phyloP scores from a whole-genome alignment of 1,140 invertebrate species.

The Colletes latitarsis region DNA sequence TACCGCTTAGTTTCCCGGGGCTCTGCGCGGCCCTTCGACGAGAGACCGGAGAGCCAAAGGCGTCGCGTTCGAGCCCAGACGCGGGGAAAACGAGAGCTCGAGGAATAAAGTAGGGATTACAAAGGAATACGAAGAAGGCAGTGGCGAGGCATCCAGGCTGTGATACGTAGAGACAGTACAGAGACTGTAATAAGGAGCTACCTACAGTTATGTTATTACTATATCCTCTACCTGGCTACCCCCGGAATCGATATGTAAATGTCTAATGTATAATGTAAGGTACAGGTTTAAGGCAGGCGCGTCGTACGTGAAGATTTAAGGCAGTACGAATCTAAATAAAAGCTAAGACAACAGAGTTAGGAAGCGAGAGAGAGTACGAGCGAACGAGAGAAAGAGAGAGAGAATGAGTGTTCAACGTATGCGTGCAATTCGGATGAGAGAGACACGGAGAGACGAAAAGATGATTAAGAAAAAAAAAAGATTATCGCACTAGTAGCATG shows the following conservation, averaged over 20 bases:
- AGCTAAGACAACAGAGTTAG: constrained; percentile 38
- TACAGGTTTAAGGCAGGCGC: constrained; percentile 38
- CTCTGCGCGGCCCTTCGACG: background rate
- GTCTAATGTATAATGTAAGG: constrained; percentile 74
- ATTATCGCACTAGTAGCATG: constrained; percentile 5
- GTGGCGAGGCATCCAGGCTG: constrained; percentile 81
- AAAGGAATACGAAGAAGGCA: constrained; percentile 68
- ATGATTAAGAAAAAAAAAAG: background rate
- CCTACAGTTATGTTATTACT: constrained; percentile 77
- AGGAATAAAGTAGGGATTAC: constrained; percentile 19
- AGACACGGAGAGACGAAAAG: too few relatives aligned
- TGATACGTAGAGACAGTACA: constrained; percentile 81
- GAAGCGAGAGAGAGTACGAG: constrained; percentile 16
- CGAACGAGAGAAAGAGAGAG: background rate
- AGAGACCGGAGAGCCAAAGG: background rate
- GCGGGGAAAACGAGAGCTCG: background rate
- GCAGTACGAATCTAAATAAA: constrained; percentile 11
- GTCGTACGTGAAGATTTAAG: constrained; percentile 14
- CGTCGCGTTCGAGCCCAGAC: constrained; percentile 12
- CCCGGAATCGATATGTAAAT: constrained; percentile 78
- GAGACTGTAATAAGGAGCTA: constrained; percentile 80
- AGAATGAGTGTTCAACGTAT: background rate
- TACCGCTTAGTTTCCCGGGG: constrained; percentile 4
- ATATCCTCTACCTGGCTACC: constrained; percentile 74
- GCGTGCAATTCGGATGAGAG: constrained; percentile 12